Conservation (phyloP, 2,113 vertebrate species). For the Penelope pileata region DNA sequence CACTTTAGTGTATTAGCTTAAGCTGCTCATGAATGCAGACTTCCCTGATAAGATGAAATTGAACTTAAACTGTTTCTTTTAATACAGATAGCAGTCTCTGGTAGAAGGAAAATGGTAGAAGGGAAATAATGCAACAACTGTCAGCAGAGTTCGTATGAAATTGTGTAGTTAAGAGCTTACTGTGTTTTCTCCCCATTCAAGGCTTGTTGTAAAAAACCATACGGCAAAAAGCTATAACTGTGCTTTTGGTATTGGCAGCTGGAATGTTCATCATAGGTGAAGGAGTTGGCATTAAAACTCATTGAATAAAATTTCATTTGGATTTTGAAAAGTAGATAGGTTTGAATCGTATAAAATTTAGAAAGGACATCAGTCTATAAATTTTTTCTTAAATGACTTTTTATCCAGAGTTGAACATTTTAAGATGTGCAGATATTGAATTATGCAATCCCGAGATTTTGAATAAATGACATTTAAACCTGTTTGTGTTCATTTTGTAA, state of each 20-base stretch:
- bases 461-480: conserved; percentile 53
- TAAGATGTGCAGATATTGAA: conserved; percentile 13
- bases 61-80: not conserved
- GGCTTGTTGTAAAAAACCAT: not conserved
- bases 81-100: not conserved
- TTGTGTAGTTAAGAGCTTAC: not conserved
- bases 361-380: not conserved
- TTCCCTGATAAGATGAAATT: not conserved
- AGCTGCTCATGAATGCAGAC: not conserved
- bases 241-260: not conserved
- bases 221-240: not conserved
- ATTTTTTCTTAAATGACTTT: conserved; percentile 37
- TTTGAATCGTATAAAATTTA: conserved; percentile 10
- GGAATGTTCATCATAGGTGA: not conserved
- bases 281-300: not conserved
- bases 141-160: not conserved
- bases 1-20: not conserved
- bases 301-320: not conserved
- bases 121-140: not conserved
- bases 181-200: not conserved
- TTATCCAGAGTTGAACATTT: conserved; percentile 38
- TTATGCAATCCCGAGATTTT: conserved; percentile 39
- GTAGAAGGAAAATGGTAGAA: not conserved
- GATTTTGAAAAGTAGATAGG: not conserved
- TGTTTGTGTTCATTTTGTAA: not conserved